Evolutionary conservation across 2,113 vertebrate species (phyloP), one percentile per base, ranked within the genome.

Genomic region (zebrafish (Danio rerio)): DNA sequence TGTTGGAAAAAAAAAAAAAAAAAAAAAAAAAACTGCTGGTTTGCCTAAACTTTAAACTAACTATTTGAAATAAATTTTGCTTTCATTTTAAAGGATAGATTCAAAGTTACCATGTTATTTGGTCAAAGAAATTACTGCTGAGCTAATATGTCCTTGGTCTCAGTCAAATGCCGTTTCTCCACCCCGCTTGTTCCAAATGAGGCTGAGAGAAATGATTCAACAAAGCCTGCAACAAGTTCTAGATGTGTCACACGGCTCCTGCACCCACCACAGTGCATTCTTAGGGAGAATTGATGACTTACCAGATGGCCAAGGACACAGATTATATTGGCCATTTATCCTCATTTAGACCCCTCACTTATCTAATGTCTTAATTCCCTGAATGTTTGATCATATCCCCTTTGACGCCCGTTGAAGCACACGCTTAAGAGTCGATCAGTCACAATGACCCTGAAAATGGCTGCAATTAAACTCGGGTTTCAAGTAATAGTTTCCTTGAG

Each of bases 291-390:
- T 82, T 83, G 59, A 90, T 87, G 86, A 84, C 68, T 86, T 86
- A 80, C 86, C 76, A 89, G 87, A 89, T 87, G 81, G 84, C 82
- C 69, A 50, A 20, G 83, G 83, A 89, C 81, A 59, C 18, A 42
- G 81, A 16, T 88, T 89, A 81, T 84, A 87, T 49, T n/a, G 72
- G 72, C 80, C 77, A 81, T 90, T 88, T 84, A 86, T 85, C 82
- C 82, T 88, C 74, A 87, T 81, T 89, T 83, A 63, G 78, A 81
- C 72, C 70, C 62, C 83, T 86, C 40, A 83, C 83, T 89, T 83
- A 78, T 86, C 81, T 62, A 70, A 80, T 69, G 77, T 86, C 61
- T 86, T 78, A 87, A 84, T 88, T 81, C 76, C 55, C 78, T 59
- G 73, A 84, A 81, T 85, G 72, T 42, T 68, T 83, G 86, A 88